These are phyloP conservation scores for Apostichopus parvimensis DNA, from an alignment of 35 echinoderm and acorn worm genomes.

Conservation along the genomic window DNA sequence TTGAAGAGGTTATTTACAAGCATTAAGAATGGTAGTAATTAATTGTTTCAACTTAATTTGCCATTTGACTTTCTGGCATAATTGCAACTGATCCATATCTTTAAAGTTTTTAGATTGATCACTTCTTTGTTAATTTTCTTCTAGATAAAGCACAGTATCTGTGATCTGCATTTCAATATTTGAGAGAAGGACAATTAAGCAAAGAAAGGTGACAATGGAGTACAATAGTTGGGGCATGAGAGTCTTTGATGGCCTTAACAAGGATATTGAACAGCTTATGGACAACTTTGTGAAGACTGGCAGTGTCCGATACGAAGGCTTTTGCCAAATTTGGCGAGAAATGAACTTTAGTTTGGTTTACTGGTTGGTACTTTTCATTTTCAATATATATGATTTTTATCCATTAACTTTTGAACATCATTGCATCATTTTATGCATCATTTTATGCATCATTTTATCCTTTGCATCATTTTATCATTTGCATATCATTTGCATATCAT, in stretches of 20 bases:
- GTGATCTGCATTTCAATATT: too few relatives aligned
- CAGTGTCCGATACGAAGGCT: constrained; percentile 55
- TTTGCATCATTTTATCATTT: neutral
- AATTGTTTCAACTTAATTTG: too few relatives aligned
- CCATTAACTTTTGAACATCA: neutral
- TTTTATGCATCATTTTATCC: neutral
- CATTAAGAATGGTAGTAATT: too few relatives aligned
- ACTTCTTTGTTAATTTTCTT: too few relatives aligned
- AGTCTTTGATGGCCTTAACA: neutral
- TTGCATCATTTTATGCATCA: too few relatives aligned
- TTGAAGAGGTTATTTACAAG: too few relatives aligned
- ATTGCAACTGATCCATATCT: too few relatives aligned
- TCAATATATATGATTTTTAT: neutral
- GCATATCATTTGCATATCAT: too few relatives aligned
- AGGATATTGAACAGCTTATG: constrained; percentile 11
- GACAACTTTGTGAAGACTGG: constrained; percentile 19
- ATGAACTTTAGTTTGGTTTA: constrained; percentile 53
- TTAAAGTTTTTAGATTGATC: too few relatives aligned
- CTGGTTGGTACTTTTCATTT: constrained; percentile 9
- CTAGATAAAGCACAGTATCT: too few relatives aligned
- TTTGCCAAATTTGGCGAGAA: constrained; percentile 21
- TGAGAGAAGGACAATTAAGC: neutral
- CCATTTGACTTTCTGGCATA: too few relatives aligned
- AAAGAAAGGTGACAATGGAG: neutral
- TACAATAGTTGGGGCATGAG: constrained; percentile 1